Conservation (phyloP, 2,888 invertebrate genomes). For the Melieria picta region DNA sequence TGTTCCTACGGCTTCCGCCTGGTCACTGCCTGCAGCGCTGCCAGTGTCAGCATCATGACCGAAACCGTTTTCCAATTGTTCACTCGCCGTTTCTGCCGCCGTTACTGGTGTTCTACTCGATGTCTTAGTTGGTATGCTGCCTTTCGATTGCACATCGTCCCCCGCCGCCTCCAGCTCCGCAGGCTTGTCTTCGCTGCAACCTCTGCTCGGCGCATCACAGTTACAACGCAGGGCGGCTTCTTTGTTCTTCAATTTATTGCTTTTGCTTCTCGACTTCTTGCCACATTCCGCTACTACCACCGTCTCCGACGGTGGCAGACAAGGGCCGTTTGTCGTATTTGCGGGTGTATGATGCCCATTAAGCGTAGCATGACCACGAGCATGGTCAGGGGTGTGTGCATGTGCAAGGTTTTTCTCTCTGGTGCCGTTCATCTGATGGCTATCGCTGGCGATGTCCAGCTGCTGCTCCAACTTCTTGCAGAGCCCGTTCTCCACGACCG, state of each 20-base stretch:
- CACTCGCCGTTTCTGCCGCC: neutral
- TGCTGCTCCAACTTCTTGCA: conserved; percentile 21
- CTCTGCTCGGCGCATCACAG: neutral
- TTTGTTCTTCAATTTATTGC: conserved; percentile 20
- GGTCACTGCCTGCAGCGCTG: neutral
- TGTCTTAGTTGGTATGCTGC: neutral
- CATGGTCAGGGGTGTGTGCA: neutral
- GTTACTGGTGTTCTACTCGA: neutral
- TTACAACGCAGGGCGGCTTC: conserved; percentile 11
- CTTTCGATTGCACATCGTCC: no score
- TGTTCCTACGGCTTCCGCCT: neutral
- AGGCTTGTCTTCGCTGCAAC: neutral
- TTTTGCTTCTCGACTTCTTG: conserved; percentile 27
- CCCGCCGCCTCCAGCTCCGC: neutral
- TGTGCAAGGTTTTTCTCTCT: neutral
- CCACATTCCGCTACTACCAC: no score
- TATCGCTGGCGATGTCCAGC: conserved; percentile 16
- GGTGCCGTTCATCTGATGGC: conserved; percentile 15
- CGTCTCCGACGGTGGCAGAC: neutral
- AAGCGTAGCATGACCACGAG: neutral
- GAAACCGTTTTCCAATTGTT: conserved; percentile 22
- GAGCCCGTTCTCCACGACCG: conserved; percentile 15
- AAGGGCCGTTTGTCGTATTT: neutral
- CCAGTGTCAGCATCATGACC: conserved; percentile 1
- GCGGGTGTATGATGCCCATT: conserved; percentile 23